Base-by-base conservation (phyloP, 2,888 invertebrate genomes). In the Eustalomyia histrio region DNA sequence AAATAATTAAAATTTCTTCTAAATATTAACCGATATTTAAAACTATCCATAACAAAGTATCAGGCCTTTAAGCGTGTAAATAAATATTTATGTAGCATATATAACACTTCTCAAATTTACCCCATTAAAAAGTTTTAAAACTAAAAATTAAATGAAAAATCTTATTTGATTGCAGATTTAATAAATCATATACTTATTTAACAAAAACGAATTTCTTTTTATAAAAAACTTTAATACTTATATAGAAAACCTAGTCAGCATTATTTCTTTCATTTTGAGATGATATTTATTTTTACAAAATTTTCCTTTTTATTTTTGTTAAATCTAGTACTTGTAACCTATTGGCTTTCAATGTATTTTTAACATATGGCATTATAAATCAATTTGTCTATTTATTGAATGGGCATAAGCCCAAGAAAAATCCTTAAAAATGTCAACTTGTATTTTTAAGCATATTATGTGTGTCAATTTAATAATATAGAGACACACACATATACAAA, bases 351-450 rank as follows among this genome's bases (percentile, higher is more conserved):
- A 61, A 58, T 71, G 61, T 61, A 29, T 71, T 65, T 69, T 67
- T 29, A 61, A 71, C 61, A 78, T 74, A 67, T 61, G 81, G 74
- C 57, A 81, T 81, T 81, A 81, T 81, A 81, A 81, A 81, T 81
- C 81, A 81, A 81, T 78, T 81, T 81, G 81, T 75, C 74, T 74
- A n/a, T 67, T 74, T 57, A 78, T 71, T 81, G 65, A 74, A 74
- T 71, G 61, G 64, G 74, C 65, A 60, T 60, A 74, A 74, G 43
- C 63, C 55, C 29, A 64, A 35, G 24, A 57, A 64, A 60, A 71
- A 71, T 61, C 35, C 71, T 52, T 71, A 47, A 60, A 69, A 69
- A 61, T 57, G n/a, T 57, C 16, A 8, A 57, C 24, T 57, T 57
- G 12, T 60, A 9, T 29, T 7, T 64, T 47, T 55, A 53, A 43